phyloP scores from a whole-genome alignment of 1,140 invertebrate genomes.

The Caligus rogercresseyi region DNA sequence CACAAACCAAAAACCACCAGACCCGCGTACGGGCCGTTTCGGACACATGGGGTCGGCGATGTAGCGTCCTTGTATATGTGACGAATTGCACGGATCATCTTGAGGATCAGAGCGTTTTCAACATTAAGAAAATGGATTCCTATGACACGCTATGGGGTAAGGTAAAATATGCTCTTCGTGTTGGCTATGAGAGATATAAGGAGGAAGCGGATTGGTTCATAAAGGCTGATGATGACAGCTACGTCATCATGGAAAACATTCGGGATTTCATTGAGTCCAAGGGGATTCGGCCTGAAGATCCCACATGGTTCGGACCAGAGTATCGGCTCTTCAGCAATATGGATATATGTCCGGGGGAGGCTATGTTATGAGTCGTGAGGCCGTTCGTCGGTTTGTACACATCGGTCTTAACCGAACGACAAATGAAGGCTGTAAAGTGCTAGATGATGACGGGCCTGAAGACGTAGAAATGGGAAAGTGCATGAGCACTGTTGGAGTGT shows the following conservation, averaged over 20 bases:
- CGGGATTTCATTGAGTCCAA: slow-evolving; percentile 38
- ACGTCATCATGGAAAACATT: slow-evolving; percentile 33
- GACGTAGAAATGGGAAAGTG: slow-evolving; percentile 89
- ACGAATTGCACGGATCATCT: background rate
- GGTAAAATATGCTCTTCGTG: background rate
- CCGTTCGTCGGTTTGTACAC: slow-evolving; percentile 24
- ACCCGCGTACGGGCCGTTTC: background rate
- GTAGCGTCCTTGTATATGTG: background rate
- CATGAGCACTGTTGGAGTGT: slow-evolving; percentile 61
- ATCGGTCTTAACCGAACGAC: slow-evolving; percentile 19
- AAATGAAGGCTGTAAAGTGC: slow-evolving; percentile 35
- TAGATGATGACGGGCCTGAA: slow-evolving; percentile 56
- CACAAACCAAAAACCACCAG: background rate
- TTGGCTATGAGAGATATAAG: background rate
- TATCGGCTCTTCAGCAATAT: slow-evolving; percentile 23
- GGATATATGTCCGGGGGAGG: slow-evolving; percentile 35
- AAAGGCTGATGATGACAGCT: slow-evolving; percentile 34
- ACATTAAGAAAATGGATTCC: background rate
- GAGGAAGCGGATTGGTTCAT: slow-evolving; percentile 29
- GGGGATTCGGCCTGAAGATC: slow-evolving; percentile 39
- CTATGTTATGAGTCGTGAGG: slow-evolving; percentile 26
- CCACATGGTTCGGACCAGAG: slow-evolving; percentile 61
- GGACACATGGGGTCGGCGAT: background rate
- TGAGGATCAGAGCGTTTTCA: background rate
- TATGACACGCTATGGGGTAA: background rate